Conservation (phyloP, 2,888 invertebrate genomes). For the Crocallis elinguaria region DNA sequence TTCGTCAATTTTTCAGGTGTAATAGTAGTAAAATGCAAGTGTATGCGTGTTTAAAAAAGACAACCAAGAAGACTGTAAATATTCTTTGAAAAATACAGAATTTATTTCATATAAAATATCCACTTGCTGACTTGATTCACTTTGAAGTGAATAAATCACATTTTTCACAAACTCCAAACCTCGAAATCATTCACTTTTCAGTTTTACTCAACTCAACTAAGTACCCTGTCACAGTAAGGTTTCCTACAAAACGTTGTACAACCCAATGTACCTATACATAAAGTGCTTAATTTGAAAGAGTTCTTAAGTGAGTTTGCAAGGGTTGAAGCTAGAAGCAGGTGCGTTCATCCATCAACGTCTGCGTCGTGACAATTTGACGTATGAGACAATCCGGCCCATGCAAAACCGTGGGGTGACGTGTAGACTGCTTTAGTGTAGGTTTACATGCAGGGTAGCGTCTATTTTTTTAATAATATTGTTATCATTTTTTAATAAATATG, state of each 20-base stretch:
- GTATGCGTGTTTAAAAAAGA: no score
- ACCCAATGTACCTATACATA: no score
- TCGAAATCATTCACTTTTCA: conserved; percentile 23
- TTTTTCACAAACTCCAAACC: conserved; percentile 44
- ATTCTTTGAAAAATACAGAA: background rate
- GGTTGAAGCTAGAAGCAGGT: conserved; percentile 70
- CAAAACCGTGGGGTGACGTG: conserved; percentile 65
- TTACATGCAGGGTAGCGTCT: conserved; percentile 65
- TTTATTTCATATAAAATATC: background rate
- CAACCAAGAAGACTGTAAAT: no score
- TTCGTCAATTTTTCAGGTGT: no score
- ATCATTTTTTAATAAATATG: background rate
- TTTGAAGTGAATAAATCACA: conserved; percentile 57
- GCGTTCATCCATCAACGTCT: conserved; percentile 79
- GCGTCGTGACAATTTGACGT: conserved; percentile 78
- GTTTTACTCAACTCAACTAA: background rate
- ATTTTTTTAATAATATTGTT: no score
- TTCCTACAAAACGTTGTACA: background rate
- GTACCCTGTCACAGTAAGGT: conserved; percentile 10
- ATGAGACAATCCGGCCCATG: conserved; percentile 79
- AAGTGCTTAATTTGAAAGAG: conserved; percentile 6
- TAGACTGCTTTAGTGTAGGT: conserved; percentile 47
- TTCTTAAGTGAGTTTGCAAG: conserved; percentile 41
- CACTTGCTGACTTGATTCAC: conserved; percentile 28
- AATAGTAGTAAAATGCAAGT: no score